phyloP scores from a whole-genome alignment of 2,113 vertebrate species.

The Maccullochella peelii region DNA sequence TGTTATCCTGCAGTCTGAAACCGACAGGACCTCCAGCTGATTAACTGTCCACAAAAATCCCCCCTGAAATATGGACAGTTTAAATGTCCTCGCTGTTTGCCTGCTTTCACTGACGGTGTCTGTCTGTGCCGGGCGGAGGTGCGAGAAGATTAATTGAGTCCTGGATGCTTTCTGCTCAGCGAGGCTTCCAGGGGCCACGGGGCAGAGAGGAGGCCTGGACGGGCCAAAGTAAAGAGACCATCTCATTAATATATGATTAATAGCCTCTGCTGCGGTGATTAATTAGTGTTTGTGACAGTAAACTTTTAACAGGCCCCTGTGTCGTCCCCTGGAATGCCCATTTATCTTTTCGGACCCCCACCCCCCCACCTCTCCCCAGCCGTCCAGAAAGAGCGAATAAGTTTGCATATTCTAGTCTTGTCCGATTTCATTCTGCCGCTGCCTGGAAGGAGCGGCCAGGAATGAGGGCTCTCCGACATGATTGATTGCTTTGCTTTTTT shows the following conservation, averaged over 20 bases:
- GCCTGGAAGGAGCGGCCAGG: conserved; percentile 83
- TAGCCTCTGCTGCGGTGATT: conserved; percentile 86
- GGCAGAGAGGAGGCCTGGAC: conserved; percentile 68
- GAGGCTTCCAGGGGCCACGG: conserved; percentile 79
- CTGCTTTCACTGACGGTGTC: conserved; percentile 81
- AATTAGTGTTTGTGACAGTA: conserved; percentile 91
- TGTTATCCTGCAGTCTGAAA: conserved; percentile 27
- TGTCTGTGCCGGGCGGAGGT: conserved; percentile 28
- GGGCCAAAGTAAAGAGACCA: conserved; percentile 86
- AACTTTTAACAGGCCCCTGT: conserved; percentile 82
- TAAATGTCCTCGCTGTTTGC: conserved; percentile 85
- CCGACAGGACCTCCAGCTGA: conserved; percentile 72
- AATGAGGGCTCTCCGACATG: conserved; percentile 88
- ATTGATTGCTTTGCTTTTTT: conserved; percentile 94
- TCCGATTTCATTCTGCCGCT: conserved; percentile 87
- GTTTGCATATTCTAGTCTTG: conserved; percentile 93
- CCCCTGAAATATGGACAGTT: conserved; percentile 83
- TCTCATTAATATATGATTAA: conserved; percentile 94
- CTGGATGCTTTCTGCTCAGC: conserved; percentile 81
- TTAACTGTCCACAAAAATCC: conserved; percentile 78
- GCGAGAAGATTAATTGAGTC: conserved; percentile 88
- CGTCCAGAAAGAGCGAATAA: conserved; percentile 68
- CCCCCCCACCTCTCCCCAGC: conserved; percentile 32
- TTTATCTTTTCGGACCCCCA: conserved; percentile 76
- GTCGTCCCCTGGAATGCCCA: conserved; percentile 78